phyloP scores from a whole-genome alignment of 2,888 invertebrate genomes.

The Acronicta aceris region DNA sequence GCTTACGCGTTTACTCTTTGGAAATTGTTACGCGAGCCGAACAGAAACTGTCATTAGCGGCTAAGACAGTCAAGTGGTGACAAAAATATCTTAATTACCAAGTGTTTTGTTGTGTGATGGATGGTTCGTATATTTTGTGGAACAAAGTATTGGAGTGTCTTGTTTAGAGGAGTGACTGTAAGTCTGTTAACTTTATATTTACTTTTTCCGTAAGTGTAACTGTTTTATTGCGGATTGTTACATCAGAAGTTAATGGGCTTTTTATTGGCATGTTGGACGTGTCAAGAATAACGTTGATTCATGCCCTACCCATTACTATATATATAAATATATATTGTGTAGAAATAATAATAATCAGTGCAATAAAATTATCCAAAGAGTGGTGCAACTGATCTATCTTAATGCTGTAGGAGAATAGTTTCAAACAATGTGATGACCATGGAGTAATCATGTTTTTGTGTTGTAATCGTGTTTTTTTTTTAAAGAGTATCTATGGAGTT shows the following conservation, averaged over 20 bases:
- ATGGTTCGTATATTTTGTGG: conserved; percentile 62
- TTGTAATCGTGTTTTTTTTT: no score
- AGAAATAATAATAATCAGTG: no score
- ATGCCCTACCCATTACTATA: background rate
- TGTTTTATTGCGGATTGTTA: conserved; percentile 37
- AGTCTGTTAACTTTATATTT: conserved; percentile 60
- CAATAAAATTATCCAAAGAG: no score
- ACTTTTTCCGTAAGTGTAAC: conserved; percentile 35
- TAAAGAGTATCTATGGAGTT: no score
- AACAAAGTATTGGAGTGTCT: conserved; percentile 58
- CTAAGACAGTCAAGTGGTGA: conserved; percentile 54
- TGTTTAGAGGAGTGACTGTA: conserved; percentile 56
- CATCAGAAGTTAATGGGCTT: conserved; percentile 36
- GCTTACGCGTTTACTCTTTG: conserved; percentile 53
- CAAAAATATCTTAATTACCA: conserved; percentile 58
- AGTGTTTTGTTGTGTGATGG: conserved; percentile 65
- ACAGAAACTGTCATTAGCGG: conserved; percentile 46
- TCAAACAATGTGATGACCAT: no score
- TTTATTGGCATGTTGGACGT: conserved; percentile 39
- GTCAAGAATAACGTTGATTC: conserved; percentile 9
- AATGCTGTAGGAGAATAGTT: no score
- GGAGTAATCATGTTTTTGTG: no score
- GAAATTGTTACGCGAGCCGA: conserved; percentile 71
- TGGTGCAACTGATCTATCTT: no score
- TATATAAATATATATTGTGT: no score